Conservation (phyloP, 2,888 invertebrate species). For the Coecobrya sp. region DNA sequence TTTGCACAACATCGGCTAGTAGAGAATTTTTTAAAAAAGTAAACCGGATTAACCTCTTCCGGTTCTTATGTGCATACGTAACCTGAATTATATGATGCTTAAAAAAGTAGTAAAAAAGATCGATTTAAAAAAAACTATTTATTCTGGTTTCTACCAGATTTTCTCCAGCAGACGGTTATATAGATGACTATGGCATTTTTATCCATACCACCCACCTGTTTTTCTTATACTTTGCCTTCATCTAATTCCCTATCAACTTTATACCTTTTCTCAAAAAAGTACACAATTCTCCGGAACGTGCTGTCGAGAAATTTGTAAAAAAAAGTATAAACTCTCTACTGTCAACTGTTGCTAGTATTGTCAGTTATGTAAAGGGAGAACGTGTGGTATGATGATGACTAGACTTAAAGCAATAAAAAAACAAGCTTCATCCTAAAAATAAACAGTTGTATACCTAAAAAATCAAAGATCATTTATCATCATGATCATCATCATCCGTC, state of each 20-base stretch:
- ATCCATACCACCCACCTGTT: not conserved
- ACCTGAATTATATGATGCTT: not conserved
- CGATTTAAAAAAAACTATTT: not conserved
- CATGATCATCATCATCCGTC: not conserved
- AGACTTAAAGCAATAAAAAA: not conserved
- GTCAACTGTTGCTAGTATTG: too few species aligned
- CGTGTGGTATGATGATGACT: not conserved
- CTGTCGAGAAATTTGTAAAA: too few species aligned
- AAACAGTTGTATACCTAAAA: not conserved
- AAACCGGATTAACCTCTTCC: not conserved
- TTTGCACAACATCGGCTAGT: not conserved
- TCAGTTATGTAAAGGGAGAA: not conserved
- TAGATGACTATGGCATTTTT: too few species aligned
- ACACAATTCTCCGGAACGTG: too few species aligned
- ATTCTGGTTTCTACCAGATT: not conserved
- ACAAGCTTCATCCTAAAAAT: conserved; percentile 20
- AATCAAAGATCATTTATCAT: conserved; percentile 25
- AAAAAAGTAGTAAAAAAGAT: not conserved
- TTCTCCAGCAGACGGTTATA: too few species aligned
- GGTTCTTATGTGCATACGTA: not conserved
- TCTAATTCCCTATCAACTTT: not conserved
- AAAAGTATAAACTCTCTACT: too few species aligned
- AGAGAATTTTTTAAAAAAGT: not conserved
- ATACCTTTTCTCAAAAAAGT: too few species aligned
- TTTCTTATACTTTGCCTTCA: too few species aligned